Base-by-base conservation (phyloP, 35 echinoderm and acorn worm species). In the Lytechinus variegatus region DNA sequence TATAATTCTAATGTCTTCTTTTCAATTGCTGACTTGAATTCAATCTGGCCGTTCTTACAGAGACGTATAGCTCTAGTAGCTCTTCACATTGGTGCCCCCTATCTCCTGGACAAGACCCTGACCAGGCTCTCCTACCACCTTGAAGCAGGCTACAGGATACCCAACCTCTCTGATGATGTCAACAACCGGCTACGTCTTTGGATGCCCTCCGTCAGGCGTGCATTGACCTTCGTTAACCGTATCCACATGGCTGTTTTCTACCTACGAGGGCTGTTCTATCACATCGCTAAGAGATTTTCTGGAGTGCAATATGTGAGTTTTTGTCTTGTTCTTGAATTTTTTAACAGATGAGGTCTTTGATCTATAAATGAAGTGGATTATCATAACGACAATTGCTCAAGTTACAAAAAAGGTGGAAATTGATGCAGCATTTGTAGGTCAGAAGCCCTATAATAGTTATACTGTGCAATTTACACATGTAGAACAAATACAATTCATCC, bases 271-370 rank as follows among this genome's bases (percentile, higher is more conserved):
- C 29, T 97, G 14, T 99, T 99, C 57, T 99, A 99, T 87, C 98
- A 99, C 52, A 66, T 99, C 52, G 95, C 98, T 2, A 99, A 99
- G 94, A 55, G 98, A 10, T 92, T 96, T 19, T 96, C 98, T 24
- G 97, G 96, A 66, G 96, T 99, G 53, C 94, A 97, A 19, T 99
- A 99, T 95, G 98, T 99, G 94, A 97, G 98, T 97, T 95, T 57
- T 29, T 53, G 24, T 44, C 13, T 44, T 44, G 33, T 44, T 44
- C 33, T 44, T 44, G 33, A 2, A 44, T 44, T 44, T 44, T 44
- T 44, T 1, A 44, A 44, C 33, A 44, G 33, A 44, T 44, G 33
- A 44, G 33, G 33, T 44, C 33, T 44, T 44, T 44, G 33, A 44
- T 44, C 33, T 44, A 44, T 2, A 44, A 44, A 44, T 44, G 33